Base-by-base conservation (phyloP, 2,113 vertebrate genomes). In the Lethenteron reissneri region DNA sequence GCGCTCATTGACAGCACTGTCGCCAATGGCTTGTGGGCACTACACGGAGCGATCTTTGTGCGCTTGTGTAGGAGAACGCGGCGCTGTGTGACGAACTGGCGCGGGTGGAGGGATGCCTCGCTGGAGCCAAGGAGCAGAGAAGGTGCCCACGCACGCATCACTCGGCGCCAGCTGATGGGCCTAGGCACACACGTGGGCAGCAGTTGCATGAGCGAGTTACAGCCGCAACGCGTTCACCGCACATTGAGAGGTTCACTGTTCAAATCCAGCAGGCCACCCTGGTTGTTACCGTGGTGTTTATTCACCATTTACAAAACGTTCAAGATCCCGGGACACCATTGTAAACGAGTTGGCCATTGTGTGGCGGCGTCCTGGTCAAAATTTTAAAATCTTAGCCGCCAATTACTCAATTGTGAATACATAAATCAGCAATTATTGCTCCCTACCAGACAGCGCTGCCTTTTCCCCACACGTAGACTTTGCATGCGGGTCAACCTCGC, bases 71-170 rank as follows among this genome's bases (percentile, higher is more conserved):
- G 84, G 84, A 91, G 77, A 92, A 90, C 74, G 88, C 88, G 58
- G 85, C 88, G 17, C 82, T 92, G 56, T 87, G 85, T 77, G 89
- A 92, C 78, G 89, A 92, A 80, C 84, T 90, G 19, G 88, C 88
- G 64, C 83, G 86, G 60, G 76, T 89, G 72, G 88, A 91, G 72
- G 86, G 86, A 77, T 90, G 88, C 79, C 89, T 88, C 78, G 75
- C 88, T 10, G 80, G 83, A 78, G 86, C 84, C 13, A 89, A 87
- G 75, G 88, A 90, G 71, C 88, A 92, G 74, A 84, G 88, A 72
- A 85, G 85, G 88, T 87, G 15, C n/a, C 10, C 11, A 10, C 25
- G 12, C 19, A 21, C 13, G 21, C 19, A 21, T 21, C 57, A 57
- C 13, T 70, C 57, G n/a, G 56, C 21, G 11, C 58, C 10, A 19